Evolutionary conservation across 2,113 vertebrate species (phyloP), one percentile per base, ranked within the genome.

Genomic region (Leptodactylus fuscus): DNA sequence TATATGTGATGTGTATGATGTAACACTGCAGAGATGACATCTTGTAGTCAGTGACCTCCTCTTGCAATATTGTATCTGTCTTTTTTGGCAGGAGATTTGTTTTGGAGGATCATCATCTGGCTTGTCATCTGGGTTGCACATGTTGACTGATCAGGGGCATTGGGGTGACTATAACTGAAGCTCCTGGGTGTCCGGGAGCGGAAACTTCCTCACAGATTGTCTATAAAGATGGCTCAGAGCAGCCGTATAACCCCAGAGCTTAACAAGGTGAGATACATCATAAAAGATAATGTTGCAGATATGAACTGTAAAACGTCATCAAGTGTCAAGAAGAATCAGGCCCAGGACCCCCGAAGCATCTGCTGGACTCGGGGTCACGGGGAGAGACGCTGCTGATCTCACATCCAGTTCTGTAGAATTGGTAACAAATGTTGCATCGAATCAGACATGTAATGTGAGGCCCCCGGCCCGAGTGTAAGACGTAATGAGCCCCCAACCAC

Each of bases 181-280:
- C 70, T 83, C 74, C 27, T 77, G 55, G 76, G 82, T 77, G 71
- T 73, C 20, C 73, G 10, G 51, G 27, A 84, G 24, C 22, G 55
- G 60, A 69, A 29, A 32, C 27, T 22, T 81, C 44, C 41, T 44
- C 46, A 32, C 44, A 69, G 67, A 55, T 65, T 13, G 8, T 73
- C 67, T 53, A 73, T 67, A 67, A 67, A 69, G 62, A 15, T 12
- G 27, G 12, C 60, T 44, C 22, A 10, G 80, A 81, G 80, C 38
- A 6, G 24, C 16, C 22, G 16, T 48, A 67, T 81, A 49, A 67
- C 7, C 32, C 24, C 49, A 13, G 24, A 48, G 18, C 44, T 1
- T 27, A 22, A 44, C 32, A 10, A 55, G 5, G 6, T 13, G 75
- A 55, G 75, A 78, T 20, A 20, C 29, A 22, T 22, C n/a, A 38